Evolutionary conservation across 2,113 vertebrate genomes (phyloP), one percentile per base, ranked within the genome.

Genomic region (Aix galericulata): DNA sequence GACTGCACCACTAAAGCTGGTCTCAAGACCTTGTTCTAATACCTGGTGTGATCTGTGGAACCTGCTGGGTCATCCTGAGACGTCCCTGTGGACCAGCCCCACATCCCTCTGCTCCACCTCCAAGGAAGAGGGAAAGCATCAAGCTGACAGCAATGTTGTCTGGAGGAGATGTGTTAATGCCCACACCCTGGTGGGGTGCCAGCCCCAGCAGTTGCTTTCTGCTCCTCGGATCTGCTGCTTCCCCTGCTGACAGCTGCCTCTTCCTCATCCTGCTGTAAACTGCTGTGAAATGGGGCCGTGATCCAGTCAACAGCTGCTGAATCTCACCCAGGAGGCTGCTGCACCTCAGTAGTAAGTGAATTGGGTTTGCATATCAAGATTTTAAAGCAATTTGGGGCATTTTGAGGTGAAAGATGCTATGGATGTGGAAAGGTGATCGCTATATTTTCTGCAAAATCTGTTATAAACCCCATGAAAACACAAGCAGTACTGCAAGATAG

Each of bases 271-370:
- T 71, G 42, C 56, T n/a, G 6, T 63, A 75, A 92, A 76, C 83
- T 1, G 0, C 79, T 75, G 44, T 50, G 76, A 92, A 93, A 82
- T 0, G 1, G 76, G 53, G 56, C 87, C 1, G 0, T 64, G 62
- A 90, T 52, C 3, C 6, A 80, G 62, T 68, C 89, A 74, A 60
- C 88, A 93, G 68, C 89, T 95, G 85, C 82, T 94, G 77, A 84
- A 89, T 83, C 74, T 78, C 58, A 89, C 67, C 50, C 56, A 72
- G 79, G 89, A 89, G 31, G 42, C 22, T 59, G 58, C 42, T 87
- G 59, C 63, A 79, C 62, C 72, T 90, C 78, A 67, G 59, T 9
- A 8, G 42, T 59, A 78, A 85, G 80, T 27, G 34, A 93, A 88
- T 32, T 38, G 31, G 26, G 40, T 95, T 84, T 91, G 40, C 36